These are phyloP conservation scores for Chiloscyllium punctatum DNA, from an alignment of 2,797 vertebrate species.

Conservation along the genomic window DNA sequence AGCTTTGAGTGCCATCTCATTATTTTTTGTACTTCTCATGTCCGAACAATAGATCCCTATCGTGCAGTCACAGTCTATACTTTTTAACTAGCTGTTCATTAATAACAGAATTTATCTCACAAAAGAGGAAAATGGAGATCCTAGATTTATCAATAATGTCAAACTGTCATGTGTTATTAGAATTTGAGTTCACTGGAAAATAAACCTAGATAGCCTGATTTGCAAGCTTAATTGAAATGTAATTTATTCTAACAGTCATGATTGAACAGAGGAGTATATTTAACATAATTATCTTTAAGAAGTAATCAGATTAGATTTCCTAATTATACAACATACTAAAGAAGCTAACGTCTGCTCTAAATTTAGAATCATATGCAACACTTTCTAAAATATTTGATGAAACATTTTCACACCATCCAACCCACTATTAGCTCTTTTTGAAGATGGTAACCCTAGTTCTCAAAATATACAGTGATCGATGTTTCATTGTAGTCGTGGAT, in stretches of 20 bases:
- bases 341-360: constrained; percentile 17
- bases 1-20: too few relatives aligned
- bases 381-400: constrained; percentile 5
- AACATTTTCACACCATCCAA: not conserved
- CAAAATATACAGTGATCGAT: not conserved
- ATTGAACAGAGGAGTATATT: constrained; percentile 28
- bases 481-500: not conserved
- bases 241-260: not conserved
- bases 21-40: too few relatives aligned
- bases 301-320: constrained; percentile 20
- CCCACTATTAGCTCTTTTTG: not conserved
- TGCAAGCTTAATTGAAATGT: not conserved
- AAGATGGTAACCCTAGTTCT: not conserved
- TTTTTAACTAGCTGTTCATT: not conserved
- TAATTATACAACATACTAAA: not conserved
- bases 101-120: not conserved
- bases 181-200: constrained; percentile 1
- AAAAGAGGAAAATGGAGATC: not conserved
- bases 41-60: too few relatives aligned
- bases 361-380: constrained; percentile 5
- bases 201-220: not conserved
- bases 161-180: not conserved
- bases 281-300: constrained; percentile 16
- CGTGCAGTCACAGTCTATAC: too few relatives aligned
- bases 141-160: not conserved